phyloP scores from a whole-genome alignment of 1,140 invertebrate species.

The Macrobrachium nipponense region DNA sequence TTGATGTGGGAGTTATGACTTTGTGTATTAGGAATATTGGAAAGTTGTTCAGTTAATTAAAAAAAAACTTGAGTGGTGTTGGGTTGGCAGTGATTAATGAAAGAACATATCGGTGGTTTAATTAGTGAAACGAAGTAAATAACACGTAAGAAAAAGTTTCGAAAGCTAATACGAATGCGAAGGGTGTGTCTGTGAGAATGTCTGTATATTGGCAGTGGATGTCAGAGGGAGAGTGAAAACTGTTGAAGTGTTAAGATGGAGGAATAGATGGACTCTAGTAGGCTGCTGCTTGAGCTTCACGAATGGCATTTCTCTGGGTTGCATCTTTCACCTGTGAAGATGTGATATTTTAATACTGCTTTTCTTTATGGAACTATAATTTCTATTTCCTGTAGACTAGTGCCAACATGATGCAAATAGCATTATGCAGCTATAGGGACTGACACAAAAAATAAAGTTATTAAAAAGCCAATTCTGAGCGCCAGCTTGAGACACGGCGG shows the following conservation, averaged over 20 bases:
- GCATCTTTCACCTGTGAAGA: conserved; percentile 54
- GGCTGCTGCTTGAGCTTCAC: conserved; percentile 49
- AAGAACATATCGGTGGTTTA: too few species aligned
- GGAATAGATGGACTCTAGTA: conserved; percentile 49
- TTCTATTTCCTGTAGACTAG: conserved; percentile 47
- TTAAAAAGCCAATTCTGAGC: not conserved
- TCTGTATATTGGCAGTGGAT: conserved; percentile 1
- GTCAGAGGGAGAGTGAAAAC: conserved; percentile 13
- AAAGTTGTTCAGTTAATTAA: too few species aligned
- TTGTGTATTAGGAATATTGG: too few species aligned
- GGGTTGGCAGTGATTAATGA: too few species aligned
- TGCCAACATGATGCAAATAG: conserved; percentile 53
- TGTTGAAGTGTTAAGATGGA: conserved; percentile 26
- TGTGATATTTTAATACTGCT: conserved; percentile 58
- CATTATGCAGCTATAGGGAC: conserved; percentile 50
- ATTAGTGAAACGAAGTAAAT: too few species aligned
- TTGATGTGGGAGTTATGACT: too few species aligned
- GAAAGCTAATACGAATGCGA: too few species aligned
- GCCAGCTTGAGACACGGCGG: conserved; percentile 46
- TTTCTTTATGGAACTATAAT: conserved; percentile 38
- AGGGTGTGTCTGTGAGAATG: too few species aligned
- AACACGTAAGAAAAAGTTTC: too few species aligned
- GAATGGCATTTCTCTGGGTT: conserved; percentile 48
- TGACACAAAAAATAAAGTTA: conserved; percentile 30
- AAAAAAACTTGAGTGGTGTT: too few species aligned